Evolutionary conservation across 37 sponge, comb jelly and placozoan species (phyloP).

Genomic region (Spongilla lacustris): DNA sequence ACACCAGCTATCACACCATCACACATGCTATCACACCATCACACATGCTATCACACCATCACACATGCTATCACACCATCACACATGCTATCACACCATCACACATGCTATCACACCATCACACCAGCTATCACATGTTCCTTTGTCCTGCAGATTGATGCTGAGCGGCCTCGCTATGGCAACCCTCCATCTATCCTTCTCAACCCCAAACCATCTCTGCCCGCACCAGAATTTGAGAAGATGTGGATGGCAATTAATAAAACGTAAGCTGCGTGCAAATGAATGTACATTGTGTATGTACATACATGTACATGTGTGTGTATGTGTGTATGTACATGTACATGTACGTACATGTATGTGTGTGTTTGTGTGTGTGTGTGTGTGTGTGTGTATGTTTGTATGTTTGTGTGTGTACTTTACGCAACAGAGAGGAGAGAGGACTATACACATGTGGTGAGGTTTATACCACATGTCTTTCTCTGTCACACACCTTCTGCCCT

Average conservation of each 20-base stretch:
- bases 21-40: neutral
- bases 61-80: no score
- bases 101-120: neutral
- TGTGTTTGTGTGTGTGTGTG: no score
- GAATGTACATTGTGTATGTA: neutral
- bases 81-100: neutral
- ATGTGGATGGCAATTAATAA: slow-evolving; percentile 67
- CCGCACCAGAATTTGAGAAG: slow-evolving; percentile 83
- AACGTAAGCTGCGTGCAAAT: slow-evolving; percentile 32
- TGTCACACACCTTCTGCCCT: no score
- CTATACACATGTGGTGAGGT: no score
- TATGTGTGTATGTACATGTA: no score
- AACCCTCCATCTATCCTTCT: slow-evolving; percentile 68
- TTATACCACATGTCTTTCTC: no score
- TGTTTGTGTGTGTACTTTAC: neutral
- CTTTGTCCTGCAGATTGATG: neutral
- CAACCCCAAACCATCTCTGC: slow-evolving; percentile 59
- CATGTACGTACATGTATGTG: no score
- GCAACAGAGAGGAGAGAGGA: no score
- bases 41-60: neutral
- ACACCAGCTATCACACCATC: neutral
- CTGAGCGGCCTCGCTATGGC: neutral
- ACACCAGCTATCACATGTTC: no score
- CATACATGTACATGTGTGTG: no score
- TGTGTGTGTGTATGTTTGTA: neutral